Percentiles rank a stretch among this genome's conserved stretches.
Conservation (phyloP, 2,888 invertebrate genomes). For the Eupithecia tripunctaria region DNA sequence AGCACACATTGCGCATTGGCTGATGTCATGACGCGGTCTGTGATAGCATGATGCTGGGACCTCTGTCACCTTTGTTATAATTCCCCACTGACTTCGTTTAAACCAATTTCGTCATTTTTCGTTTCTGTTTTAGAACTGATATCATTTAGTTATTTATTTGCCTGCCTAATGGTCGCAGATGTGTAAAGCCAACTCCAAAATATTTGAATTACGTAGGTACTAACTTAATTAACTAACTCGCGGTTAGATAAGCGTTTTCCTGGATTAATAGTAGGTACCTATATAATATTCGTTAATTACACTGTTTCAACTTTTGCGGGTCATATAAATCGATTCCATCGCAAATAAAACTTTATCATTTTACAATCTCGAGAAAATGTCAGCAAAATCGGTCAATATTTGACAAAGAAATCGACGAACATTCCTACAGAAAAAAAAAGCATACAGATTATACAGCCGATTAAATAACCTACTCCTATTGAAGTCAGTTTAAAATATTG, state of each 20-base stretch:
- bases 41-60: constrained; percentile 41
- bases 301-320: too few relatives aligned
- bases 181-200: background rate
- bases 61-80: constrained; percentile 34
- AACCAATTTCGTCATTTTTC: background rate
- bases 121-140: background rate
- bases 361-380: too few relatives aligned
- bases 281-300: too few relatives aligned
- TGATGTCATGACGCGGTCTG: constrained; percentile 46
- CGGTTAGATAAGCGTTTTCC: background rate
- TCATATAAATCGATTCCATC: too few relatives aligned
- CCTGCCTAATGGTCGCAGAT: background rate
- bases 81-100: background rate
- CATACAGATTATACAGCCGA: too few relatives aligned
- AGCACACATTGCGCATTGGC: constrained; percentile 27
- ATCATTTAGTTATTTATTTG: background rate
- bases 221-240: background rate
- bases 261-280: background rate
- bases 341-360: too few relatives aligned
- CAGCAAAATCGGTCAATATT: too few relatives aligned
- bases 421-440: too few relatives aligned
- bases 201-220: background rate
- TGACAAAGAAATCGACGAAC: too few relatives aligned
- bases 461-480: too few relatives aligned
- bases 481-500: too few relatives aligned